Evolutionary conservation across 2,113 vertebrate species (phyloP).

Genomic region (Myrmecophaga tridactyla): DNA sequence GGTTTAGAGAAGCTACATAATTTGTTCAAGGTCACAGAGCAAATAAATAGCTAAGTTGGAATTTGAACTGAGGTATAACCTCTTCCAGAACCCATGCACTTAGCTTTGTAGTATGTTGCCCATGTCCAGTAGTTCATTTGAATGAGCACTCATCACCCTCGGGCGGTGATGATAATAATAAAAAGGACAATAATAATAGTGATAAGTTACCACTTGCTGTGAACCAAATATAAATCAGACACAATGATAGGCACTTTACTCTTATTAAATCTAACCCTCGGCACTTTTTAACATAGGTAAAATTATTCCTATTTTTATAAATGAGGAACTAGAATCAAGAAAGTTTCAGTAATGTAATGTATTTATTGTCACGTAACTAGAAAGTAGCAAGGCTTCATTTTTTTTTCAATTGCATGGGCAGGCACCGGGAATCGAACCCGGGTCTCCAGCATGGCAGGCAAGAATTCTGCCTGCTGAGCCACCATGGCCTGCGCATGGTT

Average conservation of each 20-base stretch:
- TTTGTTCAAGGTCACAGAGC: background rate
- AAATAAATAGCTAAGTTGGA: background rate
- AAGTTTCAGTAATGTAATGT: background rate
- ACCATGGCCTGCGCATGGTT: too few relatives aligned
- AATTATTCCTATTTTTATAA: background rate
- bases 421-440: too few relatives aligned
- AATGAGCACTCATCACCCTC: background rate
- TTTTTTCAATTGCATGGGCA: too few relatives aligned
- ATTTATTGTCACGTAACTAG: background rate
- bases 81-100: background rate
- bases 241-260: background rate
- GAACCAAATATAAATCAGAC: background rate
- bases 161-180: background rate
- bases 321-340: background rate
- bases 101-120: background rate
- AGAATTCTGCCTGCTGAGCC: too few relatives aligned
- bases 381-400: background rate
- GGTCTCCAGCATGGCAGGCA: too few relatives aligned
- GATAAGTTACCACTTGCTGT: background rate
- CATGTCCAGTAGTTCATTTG: background rate
- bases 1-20: background rate
- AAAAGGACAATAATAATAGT: background rate
- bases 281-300: background rate
- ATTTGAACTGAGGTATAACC: background rate
- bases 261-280: background rate